Percentiles rank a stretch among this genome's conserved stretches.
Conservation (phyloP, 2,888 invertebrate genomes). For the Metallyticus violacea region DNA sequence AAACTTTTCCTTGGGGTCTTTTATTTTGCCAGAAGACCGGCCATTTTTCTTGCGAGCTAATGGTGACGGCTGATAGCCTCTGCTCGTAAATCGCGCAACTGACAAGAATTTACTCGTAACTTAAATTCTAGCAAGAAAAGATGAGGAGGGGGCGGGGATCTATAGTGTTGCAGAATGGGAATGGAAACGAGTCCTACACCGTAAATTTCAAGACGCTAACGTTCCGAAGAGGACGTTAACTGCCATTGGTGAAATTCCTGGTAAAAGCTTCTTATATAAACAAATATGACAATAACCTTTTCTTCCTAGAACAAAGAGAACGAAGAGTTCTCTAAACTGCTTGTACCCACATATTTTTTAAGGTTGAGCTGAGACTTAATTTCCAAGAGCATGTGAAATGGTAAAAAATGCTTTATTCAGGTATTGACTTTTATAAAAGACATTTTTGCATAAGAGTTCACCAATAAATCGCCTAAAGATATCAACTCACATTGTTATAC, state of each 20-base stretch:
- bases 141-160: not conserved
- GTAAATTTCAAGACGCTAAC: not conserved
- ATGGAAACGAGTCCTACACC: not conserved
- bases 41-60: not conserved
- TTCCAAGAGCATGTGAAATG: too few relatives aligned
- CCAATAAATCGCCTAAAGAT: too few relatives aligned
- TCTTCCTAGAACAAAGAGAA: too few relatives aligned
- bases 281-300: too few relatives aligned
- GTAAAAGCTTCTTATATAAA: not conserved
- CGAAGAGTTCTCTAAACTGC: too few relatives aligned
- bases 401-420: too few relatives aligned
- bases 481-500: too few relatives aligned
- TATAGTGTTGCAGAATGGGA: not conserved
- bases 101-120: not conserved
- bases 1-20: not conserved
- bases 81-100: not conserved
- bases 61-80: not conserved
- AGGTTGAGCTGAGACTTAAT: too few relatives aligned
- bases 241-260: not conserved
- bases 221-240: not conserved
- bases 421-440: too few relatives aligned
- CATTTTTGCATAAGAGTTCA: too few relatives aligned
- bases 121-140: not conserved
- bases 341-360: too few relatives aligned
- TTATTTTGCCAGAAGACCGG: not conserved